Base-by-base conservation (phyloP, 53 echinoderm and acorn worm genomes). In the Pentamera pediparva region DNA sequence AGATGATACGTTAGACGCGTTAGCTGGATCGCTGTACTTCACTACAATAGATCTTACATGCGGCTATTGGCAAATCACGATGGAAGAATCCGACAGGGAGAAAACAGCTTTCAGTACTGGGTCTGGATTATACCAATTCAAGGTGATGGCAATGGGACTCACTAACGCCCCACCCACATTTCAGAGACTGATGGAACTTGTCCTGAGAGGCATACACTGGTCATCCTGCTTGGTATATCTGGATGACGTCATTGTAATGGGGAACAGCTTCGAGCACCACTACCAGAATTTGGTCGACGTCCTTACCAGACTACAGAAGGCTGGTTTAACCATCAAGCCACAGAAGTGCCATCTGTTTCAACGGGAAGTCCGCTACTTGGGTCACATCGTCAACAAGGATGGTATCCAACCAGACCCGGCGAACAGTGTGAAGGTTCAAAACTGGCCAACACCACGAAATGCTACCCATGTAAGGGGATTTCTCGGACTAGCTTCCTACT, bases 141-240 rank as follows among this genome's bases (percentile, higher is more conserved):
- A 75, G 37, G 86, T 91, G 24, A 91, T 91, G 91, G 80, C 83
- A 0, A 83, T 91, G 86, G 91, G 91, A n/a, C 55, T 91, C 27
- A 73, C 74, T 1, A 89, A 89, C 76, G 89, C 82, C 1, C 90
- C 86, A 0, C 69, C 86, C 1, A 91, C 84, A 3, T 91, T 87
- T 48, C 84, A 83, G 25, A 49, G 84, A 0, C 38, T 91, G 0
- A 87, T 91, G 86, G 61, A 83, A 28, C 61, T 65, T 54, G 67
- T 67, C 2, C 28, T 67, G 9, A 25, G 43, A 28, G 22, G 32
- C 19, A 32, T 61, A 28, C 28, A 61, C 19, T 61, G 35, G 35
- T 30, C 33, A 4, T 12, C 28, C 7, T 61, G 61, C 33, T 19
- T 61, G 10, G 27, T 61, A 6, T 61, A 61, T 33, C 32, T 61